phyloP scores from a whole-genome alignment of 2,797 vertebrate species.

The Glyptemys insculpta region DNA sequence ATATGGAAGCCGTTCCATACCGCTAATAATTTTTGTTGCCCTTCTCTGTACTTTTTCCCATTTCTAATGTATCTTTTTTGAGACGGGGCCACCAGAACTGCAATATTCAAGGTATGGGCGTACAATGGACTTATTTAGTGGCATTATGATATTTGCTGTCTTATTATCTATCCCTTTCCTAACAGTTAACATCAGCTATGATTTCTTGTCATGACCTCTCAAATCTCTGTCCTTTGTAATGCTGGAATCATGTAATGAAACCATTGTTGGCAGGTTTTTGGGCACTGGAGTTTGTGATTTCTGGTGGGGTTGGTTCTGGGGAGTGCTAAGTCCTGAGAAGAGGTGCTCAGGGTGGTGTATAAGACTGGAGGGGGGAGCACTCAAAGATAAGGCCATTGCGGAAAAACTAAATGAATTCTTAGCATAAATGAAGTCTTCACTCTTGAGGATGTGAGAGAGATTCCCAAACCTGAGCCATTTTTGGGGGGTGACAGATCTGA shows the following conservation, averaged over 20 bases:
- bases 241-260: background rate
- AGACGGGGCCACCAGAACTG: background rate
- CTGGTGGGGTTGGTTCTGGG: background rate
- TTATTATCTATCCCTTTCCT: background rate
- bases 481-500: no score
- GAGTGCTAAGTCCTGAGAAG: background rate
- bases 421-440: no score
- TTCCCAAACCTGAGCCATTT: no score
- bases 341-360: background rate
- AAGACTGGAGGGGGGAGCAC: background rate
- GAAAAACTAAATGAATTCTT: no score
- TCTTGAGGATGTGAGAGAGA: no score
- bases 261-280: background rate
- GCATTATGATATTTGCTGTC: background rate
- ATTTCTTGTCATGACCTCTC: background rate
- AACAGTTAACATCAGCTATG: no score
- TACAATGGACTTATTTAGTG: background rate
- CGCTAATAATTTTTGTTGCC: background rate
- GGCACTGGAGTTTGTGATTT: background rate
- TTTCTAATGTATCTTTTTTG: background rate
- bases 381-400: no score
- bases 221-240: background rate
- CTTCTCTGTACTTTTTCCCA: background rate
- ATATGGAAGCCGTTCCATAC: background rate
- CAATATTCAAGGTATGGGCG: background rate